Conservation (phyloP, 1,140 invertebrate genomes). For the Drosophila kikkawai region DNA sequence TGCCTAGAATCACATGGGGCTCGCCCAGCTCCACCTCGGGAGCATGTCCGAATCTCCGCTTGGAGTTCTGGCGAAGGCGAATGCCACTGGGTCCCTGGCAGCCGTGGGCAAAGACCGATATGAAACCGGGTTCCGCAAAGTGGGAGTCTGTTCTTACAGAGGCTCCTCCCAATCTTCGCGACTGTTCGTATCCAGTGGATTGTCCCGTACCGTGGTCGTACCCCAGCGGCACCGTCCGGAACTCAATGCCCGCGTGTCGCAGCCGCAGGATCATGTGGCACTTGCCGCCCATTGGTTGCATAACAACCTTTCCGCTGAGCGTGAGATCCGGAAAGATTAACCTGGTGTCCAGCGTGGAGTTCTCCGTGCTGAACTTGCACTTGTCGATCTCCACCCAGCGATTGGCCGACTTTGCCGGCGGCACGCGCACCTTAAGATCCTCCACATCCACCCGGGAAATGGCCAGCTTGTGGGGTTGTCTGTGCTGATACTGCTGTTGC, state of each 20-base stretch:
- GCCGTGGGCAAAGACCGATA: slow-evolving; percentile 93
- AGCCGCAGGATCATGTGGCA: slow-evolving; percentile 93
- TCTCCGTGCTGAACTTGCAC: slow-evolving; percentile 90
- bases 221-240: slow-evolving; percentile 85
- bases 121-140: slow-evolving; percentile 92
- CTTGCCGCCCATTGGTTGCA: slow-evolving; percentile 86
- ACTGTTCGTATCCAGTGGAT: slow-evolving; percentile 60
- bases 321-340: slow-evolving; percentile 91
- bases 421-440: slow-evolving; percentile 88
- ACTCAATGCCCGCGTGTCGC: slow-evolving; percentile 91
- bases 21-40: slow-evolving; percentile 69
- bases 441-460: slow-evolving; percentile 79
- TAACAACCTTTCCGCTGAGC: slow-evolving; percentile 90
- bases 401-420: slow-evolving; percentile 80
- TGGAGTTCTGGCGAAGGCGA: slow-evolving; percentile 75
- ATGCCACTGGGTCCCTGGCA: slow-evolving; percentile 87
- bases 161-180: slow-evolving; percentile 87
- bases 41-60: slow-evolving; percentile 65
- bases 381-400: slow-evolving; percentile 90
- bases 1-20: slow-evolving; percentile 72
- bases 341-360: slow-evolving; percentile 90
- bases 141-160: slow-evolving; percentile 92
- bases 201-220: slow-evolving; percentile 37
- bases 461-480: slow-evolving; percentile 75
- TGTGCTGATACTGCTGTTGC: slow-evolving; percentile 39